phyloP scores from a whole-genome alignment of 2,113 vertebrate genomes.

The Pan troglodytes region DNA sequence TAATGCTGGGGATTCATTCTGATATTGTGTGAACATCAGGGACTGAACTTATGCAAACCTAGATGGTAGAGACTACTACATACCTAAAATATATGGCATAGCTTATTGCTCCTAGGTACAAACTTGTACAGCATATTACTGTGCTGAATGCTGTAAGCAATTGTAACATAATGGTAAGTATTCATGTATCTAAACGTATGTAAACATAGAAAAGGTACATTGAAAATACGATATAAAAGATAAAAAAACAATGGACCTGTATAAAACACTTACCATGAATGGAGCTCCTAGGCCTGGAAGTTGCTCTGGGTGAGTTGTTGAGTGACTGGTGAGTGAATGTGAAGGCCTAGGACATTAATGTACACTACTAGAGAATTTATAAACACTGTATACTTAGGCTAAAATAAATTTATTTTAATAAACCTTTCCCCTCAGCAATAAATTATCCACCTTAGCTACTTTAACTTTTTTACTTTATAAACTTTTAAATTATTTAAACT shows the following conservation, averaged over 20 bases:
- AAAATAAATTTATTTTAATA: not conserved
- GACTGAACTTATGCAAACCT: not conserved
- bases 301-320: not conserved
- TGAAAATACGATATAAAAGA: not conserved
- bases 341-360: not conserved
- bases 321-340: not conserved
- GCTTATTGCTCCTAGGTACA: not conserved
- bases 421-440: not conserved
- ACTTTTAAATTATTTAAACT: not conserved
- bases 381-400: not conserved
- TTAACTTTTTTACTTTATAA: not conserved
- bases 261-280: not conserved
- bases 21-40: not conserved
- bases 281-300: not conserved
- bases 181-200: not conserved
- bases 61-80: not conserved
- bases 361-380: not conserved
- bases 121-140: not conserved
- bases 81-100: not conserved
- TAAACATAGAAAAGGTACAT: not conserved
- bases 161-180: not conserved
- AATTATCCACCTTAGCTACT: not conserved
- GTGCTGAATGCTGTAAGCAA: not conserved
- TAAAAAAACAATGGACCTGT: not conserved
- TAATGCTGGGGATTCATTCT: not conserved